Evolutionary conservation across 2,888 invertebrate species (phyloP).

Genomic region (Myopa tessellatipennis): DNA sequence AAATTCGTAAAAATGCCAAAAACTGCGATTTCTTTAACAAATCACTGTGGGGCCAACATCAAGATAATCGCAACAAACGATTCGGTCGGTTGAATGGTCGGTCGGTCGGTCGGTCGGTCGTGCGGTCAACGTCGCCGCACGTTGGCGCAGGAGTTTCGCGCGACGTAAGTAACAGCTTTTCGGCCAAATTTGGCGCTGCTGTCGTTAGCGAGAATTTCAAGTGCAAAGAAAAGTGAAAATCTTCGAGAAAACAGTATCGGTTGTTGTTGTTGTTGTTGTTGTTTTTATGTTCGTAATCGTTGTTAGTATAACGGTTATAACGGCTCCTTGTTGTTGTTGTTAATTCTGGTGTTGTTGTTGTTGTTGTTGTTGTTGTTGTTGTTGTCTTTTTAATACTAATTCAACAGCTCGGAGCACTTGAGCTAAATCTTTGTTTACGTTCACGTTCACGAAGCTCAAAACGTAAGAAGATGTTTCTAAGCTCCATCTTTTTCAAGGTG

Average conservation of each 20-base stretch:
- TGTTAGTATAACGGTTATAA: background rate
- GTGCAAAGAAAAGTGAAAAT: conserved; percentile 34
- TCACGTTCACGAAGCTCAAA: too few relatives aligned
- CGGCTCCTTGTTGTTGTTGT: background rate
- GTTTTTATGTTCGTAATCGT: background rate
- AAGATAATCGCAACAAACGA: conserved; percentile 34
- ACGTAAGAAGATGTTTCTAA: too few relatives aligned
- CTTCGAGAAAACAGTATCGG: conserved; percentile 16
- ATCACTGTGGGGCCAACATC: conserved; percentile 17
- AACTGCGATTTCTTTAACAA: conserved; percentile 35
- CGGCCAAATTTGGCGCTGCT: conserved; percentile 34
- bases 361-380: background rate
- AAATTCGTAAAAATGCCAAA: conserved; percentile 36
- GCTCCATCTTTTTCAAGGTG: too few relatives aligned
- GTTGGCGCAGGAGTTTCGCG: conserved; percentile 12
- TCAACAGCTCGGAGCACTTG: too few relatives aligned
- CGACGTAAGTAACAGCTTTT: conserved; percentile 9
- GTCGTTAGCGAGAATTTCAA: conserved; percentile 36
- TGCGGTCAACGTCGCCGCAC: conserved; percentile 18
- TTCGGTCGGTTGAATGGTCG: conserved; percentile 6
- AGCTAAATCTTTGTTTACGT: too few relatives aligned
- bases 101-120: background rate
- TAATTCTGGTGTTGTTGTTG: background rate
- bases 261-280: conserved; percentile 9
- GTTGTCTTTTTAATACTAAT: background rate